Evolutionary conservation across 2,113 vertebrate species (phyloP).

Genomic region (Antechinus flavipes): DNA sequence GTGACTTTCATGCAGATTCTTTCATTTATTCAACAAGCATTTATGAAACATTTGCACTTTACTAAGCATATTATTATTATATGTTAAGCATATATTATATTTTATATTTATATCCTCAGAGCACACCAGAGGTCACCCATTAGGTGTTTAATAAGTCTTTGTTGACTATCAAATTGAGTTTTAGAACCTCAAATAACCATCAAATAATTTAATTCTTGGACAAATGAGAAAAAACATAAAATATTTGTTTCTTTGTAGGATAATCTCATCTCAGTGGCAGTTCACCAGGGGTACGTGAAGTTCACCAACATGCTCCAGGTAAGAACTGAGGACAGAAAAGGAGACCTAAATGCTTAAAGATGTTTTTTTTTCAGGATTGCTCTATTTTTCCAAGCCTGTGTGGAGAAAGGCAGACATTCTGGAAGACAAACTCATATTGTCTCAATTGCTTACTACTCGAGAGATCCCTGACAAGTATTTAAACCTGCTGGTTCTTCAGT

Average conservation of each 20-base stretch:
- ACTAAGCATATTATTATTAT: too few species aligned
- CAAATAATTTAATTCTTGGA: neutral
- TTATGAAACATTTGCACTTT: neutral
- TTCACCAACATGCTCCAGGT: slow-evolving; percentile 93
- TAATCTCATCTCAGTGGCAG: slow-evolving; percentile 88
- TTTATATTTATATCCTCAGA: neutral
- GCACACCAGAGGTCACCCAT: too few species aligned
- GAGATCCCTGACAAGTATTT: neutral
- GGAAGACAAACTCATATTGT: neutral
- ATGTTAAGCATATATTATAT: neutral
- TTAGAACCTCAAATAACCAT: neutral
- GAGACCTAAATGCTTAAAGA: neutral
- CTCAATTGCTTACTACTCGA: neutral
- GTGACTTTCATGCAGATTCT: neutral
- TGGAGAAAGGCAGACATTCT: neutral
- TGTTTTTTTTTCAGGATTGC: neutral
- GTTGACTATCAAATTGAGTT: neutral
- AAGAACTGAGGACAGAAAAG: slow-evolving; percentile 42
- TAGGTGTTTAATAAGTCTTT: neutral
- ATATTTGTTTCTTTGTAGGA: slow-evolving; percentile 78
- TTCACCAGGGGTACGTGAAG: slow-evolving; percentile 85
- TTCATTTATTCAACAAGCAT: neutral
- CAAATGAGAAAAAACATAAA: neutral
- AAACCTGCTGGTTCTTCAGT: neutral
- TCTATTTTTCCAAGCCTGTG: neutral